Percentiles rank a stretch among this genome's conserved stretches.
Conservation (phyloP, 1,140 invertebrate species). For the Radopholus similis region DNA sequence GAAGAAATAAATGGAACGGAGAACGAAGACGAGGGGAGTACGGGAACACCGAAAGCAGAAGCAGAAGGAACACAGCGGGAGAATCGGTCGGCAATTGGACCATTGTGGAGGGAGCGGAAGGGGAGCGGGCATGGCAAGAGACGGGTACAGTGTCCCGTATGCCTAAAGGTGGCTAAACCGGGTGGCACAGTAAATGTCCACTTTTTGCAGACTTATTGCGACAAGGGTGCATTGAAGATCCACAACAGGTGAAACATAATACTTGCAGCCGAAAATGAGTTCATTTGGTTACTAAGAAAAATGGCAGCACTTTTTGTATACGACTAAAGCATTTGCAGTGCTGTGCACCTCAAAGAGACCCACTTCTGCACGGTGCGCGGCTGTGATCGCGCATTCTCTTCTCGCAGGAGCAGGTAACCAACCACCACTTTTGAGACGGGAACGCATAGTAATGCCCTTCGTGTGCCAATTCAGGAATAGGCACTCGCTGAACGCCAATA, state of each 20-base stretch:
- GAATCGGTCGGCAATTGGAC: background rate
- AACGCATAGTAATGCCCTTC: background rate
- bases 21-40: background rate
- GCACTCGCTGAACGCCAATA: slow-evolving; percentile 36
- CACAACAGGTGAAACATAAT: no score
- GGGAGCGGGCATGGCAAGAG: slow-evolving; percentile 12
- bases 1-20: background rate
- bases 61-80: background rate
- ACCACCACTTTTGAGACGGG: background rate
- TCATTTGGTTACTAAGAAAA: no score
- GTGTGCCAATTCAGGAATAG: slow-evolving; percentile 22
- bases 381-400: slow-evolving; percentile 99
- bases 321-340: no score
- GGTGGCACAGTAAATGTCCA: slow-evolving; percentile 63
- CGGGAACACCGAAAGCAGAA: background rate
- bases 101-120: background rate
- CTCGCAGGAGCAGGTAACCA: slow-evolving; percentile 67
- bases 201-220: slow-evolving; percentile 97
- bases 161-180: slow-evolving; percentile 14
- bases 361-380: slow-evolving; percentile 97
- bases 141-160: slow-evolving; percentile 16
- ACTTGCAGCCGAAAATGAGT: no score
- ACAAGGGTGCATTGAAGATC: slow-evolving; percentile 98
- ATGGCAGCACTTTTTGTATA: no score
- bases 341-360: slow-evolving; percentile 78